Percentiles rank a stretch among this genome's conserved stretches.
Conservation (phyloP, 2,113 vertebrate species). For the Otocyon megalotis region DNA sequence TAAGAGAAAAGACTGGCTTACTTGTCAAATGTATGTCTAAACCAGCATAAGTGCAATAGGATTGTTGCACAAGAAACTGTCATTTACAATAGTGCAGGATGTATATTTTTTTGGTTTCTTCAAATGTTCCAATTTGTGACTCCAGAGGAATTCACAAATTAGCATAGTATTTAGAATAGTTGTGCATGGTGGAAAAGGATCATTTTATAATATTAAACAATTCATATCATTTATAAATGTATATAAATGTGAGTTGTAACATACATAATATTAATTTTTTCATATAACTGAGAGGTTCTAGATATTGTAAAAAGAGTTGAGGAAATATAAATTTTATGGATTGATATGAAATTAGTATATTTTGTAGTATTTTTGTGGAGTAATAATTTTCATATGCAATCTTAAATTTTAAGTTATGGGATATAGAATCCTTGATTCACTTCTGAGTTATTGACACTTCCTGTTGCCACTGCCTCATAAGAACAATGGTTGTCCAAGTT, state of each 20-base stretch:
- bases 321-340: background rate
- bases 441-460: conserved; percentile 2
- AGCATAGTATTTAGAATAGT: background rate
- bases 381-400: background rate
- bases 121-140: background rate
- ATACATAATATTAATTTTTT: background rate
- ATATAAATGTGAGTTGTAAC: background rate
- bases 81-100: background rate
- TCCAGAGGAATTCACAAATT: background rate
- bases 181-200: background rate
- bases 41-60: background rate
- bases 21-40: background rate
- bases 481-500: background rate
- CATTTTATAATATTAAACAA: background rate
- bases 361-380: background rate
- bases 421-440: background rate
- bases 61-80: background rate
- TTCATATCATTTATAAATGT: conserved; percentile 12
- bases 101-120: background rate
- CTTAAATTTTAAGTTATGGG: background rate
- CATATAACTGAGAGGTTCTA: background rate
- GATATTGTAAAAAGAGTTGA: background rate
- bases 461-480: background rate
- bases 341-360: background rate
- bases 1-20: background rate